phyloP scores from a whole-genome alignment of 2,797 vertebrate genomes.

The Fringilla coelebs region DNA sequence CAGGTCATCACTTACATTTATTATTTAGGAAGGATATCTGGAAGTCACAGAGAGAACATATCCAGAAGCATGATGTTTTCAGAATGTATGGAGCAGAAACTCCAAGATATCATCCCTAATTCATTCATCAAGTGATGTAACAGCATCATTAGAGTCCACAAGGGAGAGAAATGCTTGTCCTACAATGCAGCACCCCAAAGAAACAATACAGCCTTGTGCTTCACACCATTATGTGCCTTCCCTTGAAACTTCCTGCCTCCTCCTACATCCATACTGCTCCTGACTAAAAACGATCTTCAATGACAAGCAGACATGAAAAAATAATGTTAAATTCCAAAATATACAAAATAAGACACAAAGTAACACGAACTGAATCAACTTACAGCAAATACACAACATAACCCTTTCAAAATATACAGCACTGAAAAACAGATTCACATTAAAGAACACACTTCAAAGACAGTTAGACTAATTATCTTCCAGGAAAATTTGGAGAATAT shows the following conservation, averaged over 20 bases:
- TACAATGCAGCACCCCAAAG: neutral
- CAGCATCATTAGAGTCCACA: neutral
- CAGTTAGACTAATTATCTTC: neutral
- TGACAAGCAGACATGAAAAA: neutral
- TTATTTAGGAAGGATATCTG: neutral
- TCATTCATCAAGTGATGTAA: neutral
- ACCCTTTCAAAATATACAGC: neutral
- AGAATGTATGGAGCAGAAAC: neutral
- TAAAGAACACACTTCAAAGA: neutral
- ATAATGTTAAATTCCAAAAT: neutral
- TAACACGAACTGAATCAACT: neutral
- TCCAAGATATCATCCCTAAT: neutral
- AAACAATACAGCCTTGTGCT: neutral
- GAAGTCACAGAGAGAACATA: neutral
- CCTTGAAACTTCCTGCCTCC: neutral
- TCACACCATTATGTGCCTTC: neutral
- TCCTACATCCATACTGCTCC: neutral
- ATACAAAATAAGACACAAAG: neutral
- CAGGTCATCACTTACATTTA: neutral
- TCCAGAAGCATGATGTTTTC: neutral
- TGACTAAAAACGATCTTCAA: neutral
- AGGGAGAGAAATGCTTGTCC: neutral
- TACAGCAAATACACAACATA: neutral
- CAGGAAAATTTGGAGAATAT: neutral
- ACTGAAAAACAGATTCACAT: neutral